Conservation (phyloP, 2,888 invertebrate genomes). For the Tiliacea citrago region DNA sequence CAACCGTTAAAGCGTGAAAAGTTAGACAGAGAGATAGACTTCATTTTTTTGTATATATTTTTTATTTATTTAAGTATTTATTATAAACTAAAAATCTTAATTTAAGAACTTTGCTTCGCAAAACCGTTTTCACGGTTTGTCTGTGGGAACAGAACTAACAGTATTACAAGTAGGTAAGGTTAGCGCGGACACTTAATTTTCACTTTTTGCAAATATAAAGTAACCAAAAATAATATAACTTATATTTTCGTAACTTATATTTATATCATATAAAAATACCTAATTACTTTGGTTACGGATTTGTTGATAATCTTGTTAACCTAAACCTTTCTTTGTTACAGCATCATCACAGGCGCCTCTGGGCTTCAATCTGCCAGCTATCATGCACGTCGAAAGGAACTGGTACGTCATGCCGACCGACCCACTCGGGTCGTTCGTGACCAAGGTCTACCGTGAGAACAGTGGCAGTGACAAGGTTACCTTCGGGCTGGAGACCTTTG, state of each 20-base stretch:
- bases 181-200: no score
- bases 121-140: no score
- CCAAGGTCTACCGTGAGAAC: constrained; percentile 93
- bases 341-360: constrained; percentile 86
- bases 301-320: not conserved
- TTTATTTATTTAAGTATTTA: no score
- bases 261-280: no score
- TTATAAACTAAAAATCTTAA: no score
- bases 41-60: no score
- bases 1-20: not conserved
- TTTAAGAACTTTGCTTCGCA: no score
- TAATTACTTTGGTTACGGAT: not conserved
- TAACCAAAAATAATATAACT: no score
- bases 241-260: no score
- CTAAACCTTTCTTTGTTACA: constrained; percentile 71
- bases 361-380: constrained; percentile 92
- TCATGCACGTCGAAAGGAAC: constrained; percentile 93
- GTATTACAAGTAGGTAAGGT: no score
- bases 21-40: not conserved
- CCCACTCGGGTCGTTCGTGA: constrained; percentile 93
- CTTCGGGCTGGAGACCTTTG: constrained; percentile 92
- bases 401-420: constrained; percentile 94
- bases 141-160: no score
- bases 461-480: constrained; percentile 91
- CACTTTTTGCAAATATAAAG: no score